Evolutionary conservation across 1,140 invertebrate species (phyloP), one percentile per base, ranked within the genome.

Genomic region (Forficula auricularia): DNA sequence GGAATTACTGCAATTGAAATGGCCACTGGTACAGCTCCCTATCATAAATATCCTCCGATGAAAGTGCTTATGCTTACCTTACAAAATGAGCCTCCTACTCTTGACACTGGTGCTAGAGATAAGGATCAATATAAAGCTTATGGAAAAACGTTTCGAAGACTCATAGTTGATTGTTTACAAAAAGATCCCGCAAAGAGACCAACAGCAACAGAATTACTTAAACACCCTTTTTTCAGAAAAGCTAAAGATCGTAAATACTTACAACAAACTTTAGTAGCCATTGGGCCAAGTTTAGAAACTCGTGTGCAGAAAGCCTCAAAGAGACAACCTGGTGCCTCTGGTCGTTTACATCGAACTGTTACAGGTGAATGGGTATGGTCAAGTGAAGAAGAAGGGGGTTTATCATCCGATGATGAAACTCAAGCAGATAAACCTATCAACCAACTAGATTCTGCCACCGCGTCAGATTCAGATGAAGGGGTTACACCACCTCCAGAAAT

Each of bases 221-320:
- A 98, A 62, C 88, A 98, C 67, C 86, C 90, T 3, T 98, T 99
- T 65, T 98, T 99, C 64, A 98, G 92, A 59, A 99, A 98, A 66
- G 87, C 91, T 3, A 98, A 98, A 66, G 95, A 98, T 60, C 85
- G 85, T 51, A 86, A 87, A 54, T 97, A 91, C 64, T 65, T 98
- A 1, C 80, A 90, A 50, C 82, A 91, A 57, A 89, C 84, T 0
- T 64, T 97, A 45, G 77, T 98, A 16, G 74, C 80, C 9, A 79
- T 78, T 54, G 86, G 84, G 10, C 87, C 79, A 48, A 91, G 73
- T 60, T 73, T 88, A 60, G 84, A 88, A 64, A 84, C 83, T 19
- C 68, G 87, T 49, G 82, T 89, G 10, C 83, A 88, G 61, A 91
- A 91, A 68, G 81, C 81, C 13, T 76, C 78, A 38, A 79, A 79